Evolutionary conservation across 2,113 vertebrate genomes (phyloP), one percentile per base, ranked within the genome.

Genomic region (Bubo scandiacus): DNA sequence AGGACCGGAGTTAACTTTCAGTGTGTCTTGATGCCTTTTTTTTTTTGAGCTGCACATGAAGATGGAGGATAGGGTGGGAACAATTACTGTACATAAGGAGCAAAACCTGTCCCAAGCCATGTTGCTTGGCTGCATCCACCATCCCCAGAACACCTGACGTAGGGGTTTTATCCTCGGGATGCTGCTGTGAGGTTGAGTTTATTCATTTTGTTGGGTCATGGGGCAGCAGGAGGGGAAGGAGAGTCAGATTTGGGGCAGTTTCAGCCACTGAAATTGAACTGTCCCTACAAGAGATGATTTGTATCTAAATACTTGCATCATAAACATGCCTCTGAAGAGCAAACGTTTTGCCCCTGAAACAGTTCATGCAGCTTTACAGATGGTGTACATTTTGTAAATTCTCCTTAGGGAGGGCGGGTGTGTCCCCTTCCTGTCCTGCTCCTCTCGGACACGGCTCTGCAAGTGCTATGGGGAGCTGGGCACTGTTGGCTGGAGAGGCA

Each of bases 121-220:
- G 23, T 30, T 4, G 2, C 22, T 54, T 0, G 0, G 3, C 17
- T 32, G 15, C 29, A 11, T 51, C 66, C 36, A 6, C 45, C 19
- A 4, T 38, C 58, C 36, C 32, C 12, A 6, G 13, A 36, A 8
- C 6, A 22, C 15, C 29, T 27, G 52, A 14, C 0, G 0, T 12
- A 3, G 8, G 49, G 55, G 15, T 15, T 85, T 61, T 70, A 30
- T 22, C 34, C 29, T 81, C 30, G 7, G 38, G 65, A 29, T 42
- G 42, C 38, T 58, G 25, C 38, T 29, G 21, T 16, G 22, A 81
- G 19, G 7, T 20, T 59, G 63, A 8, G 14, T n/a, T 71, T 16
- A 12, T n/a, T 59, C 9, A 5, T 45, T 78, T 36, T 1, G 1
- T 9, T 6, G 10, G 22, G n/a, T 30, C 34, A 23, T 0, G 0